Conservation (phyloP, 2,888 invertebrate genomes). For the Geotrupes spiniger region DNA sequence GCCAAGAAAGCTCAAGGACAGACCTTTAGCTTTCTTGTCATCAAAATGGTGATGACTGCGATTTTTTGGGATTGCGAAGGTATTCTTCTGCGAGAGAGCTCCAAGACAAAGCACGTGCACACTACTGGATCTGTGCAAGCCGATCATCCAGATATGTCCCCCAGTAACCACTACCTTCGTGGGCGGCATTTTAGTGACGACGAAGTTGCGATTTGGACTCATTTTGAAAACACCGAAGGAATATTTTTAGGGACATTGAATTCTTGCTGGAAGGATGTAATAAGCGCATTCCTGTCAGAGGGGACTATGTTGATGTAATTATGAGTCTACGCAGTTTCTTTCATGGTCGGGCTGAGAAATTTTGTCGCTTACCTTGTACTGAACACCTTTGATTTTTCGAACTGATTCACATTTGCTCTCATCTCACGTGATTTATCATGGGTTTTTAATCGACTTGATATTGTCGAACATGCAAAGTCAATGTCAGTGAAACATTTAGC, state of each 20-base stretch:
- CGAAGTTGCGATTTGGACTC: background rate
- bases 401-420: too few species aligned
- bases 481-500: too few species aligned
- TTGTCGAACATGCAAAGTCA: too few species aligned
- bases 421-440: too few species aligned
- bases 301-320: background rate
- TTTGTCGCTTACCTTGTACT: too few species aligned
- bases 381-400: too few species aligned
- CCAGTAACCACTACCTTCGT: background rate
- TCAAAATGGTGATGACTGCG: slow-evolving; percentile 1
- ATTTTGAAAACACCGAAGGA: background rate
- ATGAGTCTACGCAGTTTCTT: too few species aligned
- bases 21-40: slow-evolving; percentile 2
- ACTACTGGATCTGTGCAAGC: slow-evolving; percentile 4
- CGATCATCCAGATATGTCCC: slow-evolving; percentile 8
- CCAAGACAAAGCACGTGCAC: too few species aligned
- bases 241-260: background rate
- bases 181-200: slow-evolving; percentile 8
- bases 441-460: too few species aligned
- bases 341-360: too few species aligned
- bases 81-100: background rate
- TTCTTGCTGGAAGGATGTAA: slow-evolving; percentile 3
- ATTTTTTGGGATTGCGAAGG: slow-evolving; percentile 8
- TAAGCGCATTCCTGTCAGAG: slow-evolving; percentile 1
- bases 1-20: slow-evolving; percentile 5